Percentiles rank a stretch among this genome's conserved stretches.
Conservation (phyloP, 1,140 invertebrate species). For the Platyscapa corneri region DNA sequence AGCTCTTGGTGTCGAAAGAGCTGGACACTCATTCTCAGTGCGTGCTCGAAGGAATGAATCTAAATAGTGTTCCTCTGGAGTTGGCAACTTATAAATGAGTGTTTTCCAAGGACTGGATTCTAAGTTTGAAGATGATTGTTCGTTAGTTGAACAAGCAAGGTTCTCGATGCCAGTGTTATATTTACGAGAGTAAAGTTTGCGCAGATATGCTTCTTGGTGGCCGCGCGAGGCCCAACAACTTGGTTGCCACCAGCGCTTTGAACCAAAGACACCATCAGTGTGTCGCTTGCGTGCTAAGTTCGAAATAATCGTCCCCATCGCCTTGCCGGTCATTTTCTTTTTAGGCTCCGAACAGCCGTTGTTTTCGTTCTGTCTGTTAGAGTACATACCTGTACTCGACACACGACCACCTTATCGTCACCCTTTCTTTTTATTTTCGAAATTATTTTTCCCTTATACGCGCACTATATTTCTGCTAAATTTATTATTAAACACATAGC, state of each 20-base stretch:
- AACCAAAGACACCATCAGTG: constrained; percentile 67
- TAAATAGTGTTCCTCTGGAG: constrained; percentile 65
- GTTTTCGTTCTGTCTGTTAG: not conserved
- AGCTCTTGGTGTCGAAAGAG: constrained; percentile 61
- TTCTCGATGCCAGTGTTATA: constrained; percentile 54
- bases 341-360: constrained; percentile 26
- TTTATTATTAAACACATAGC: not conserved
- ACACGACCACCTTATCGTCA: not conserved
- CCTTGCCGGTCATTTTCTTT: constrained; percentile 44
- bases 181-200: constrained; percentile 69
- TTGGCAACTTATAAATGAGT: constrained; percentile 59
- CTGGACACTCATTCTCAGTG: constrained; percentile 54
- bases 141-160: constrained; percentile 21
- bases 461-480: too few species aligned
- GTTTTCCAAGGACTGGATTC: constrained; percentile 56
- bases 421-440: not conserved
- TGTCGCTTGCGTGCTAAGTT: constrained; percentile 67
- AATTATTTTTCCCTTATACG: not conserved
- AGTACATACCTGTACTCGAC: too few species aligned
- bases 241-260: constrained; percentile 71
- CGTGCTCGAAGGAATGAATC: constrained; percentile 63
- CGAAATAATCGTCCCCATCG: constrained; percentile 63
- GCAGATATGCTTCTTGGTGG: constrained; percentile 72
- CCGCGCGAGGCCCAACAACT: constrained; percentile 72
- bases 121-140: not conserved